Base-by-base conservation (phyloP, 2,888 invertebrate genomes). In the Mayetiola destructor region DNA sequence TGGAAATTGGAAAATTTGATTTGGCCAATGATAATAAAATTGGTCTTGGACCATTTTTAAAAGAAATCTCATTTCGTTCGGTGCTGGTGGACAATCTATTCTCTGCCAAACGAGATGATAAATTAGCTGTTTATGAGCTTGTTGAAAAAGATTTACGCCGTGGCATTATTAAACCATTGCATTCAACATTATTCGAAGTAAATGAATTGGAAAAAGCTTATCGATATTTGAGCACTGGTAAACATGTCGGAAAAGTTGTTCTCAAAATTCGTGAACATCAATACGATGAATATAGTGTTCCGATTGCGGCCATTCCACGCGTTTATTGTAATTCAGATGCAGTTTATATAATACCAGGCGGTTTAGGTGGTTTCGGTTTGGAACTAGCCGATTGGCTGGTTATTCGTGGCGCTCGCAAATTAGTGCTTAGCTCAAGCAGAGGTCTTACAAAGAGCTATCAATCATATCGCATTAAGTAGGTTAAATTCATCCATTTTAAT, bases 361-460 rank as follows among this genome's bases (percentile, higher is more conserved):
- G 94, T 40, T 76, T 95, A 1, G 95, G 95, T 48, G 94, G 94
- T 0, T 90, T 95, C 66, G 95, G 94, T 5, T 74, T 95, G 54
- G 94, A 95, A 69, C 70, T 94, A 54, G 82, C 84, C 0, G 85
- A 90, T 64, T 92, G 90, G 89, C 73, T 96, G 64, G 78, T 91
- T 55, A 69, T 86, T 56, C 78, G 93, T 61, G 93, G 92, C 0
- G 91, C 85, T 0, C 79, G 75, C 62, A 84, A 85, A 61, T 64
- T 94, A 12, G 77, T 93, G 1, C 75, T 94, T 0, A 87, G 85
- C 0, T 91, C 92, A 0, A 80, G 91, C 59, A 78, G 78, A 20
- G 93, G 93, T 1, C 69, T 91, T 30, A 76, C 76, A 48, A 87
- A 83, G 57, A 89, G 91, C 27, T 94, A 93, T 69, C 93, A 94